A percentile compares a stretch with the other conserved stretches of the same genome.
phyloP scores from a whole-genome alignment of 1,140 invertebrate species.

The Drosophila arizonae region DNA sequence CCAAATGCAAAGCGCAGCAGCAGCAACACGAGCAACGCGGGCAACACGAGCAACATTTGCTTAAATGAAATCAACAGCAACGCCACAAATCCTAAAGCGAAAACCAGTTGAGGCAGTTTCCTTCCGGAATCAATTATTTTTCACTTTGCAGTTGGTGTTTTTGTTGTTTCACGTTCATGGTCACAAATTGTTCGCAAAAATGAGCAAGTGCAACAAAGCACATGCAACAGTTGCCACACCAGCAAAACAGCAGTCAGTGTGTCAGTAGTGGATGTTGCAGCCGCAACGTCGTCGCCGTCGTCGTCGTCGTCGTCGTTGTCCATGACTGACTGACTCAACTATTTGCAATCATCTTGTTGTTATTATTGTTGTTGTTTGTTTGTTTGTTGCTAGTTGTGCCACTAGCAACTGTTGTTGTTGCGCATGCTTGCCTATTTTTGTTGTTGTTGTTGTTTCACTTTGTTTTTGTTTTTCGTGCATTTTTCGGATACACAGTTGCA shows the following conservation, averaged over 20 bases:
- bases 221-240: conserved; percentile 30
- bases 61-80: conserved; percentile 31
- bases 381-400: conserved; percentile 13
- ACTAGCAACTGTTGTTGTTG: background rate
- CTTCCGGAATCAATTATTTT: conserved; percentile 80
- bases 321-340: conserved; percentile 40
- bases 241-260: conserved; percentile 48
- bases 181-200: conserved; percentile 54
- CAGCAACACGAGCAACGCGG: conserved; percentile 10
- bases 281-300: background rate
- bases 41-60: conserved; percentile 5
- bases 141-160: conserved; percentile 62
- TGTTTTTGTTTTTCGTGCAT: conserved; percentile 8
- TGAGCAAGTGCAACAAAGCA: conserved; percentile 18
- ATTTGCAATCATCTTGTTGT: conserved; percentile 30
- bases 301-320: conserved; percentile 8
- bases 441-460: background rate
- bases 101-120: conserved; percentile 77
- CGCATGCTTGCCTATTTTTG: conserved; percentile 24
- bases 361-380: background rate
- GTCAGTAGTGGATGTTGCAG: conserved; percentile 43
- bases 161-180: conserved; percentile 71
- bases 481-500: conserved; percentile 6
- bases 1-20: conserved; percentile 48
- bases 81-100: conserved; percentile 20